Percentiles rank a stretch among this genome's conserved stretches.
phyloP scores from a whole-genome alignment of 37 sponge, comb jelly and placozoan species.

The Tethya wilhelma region DNA sequence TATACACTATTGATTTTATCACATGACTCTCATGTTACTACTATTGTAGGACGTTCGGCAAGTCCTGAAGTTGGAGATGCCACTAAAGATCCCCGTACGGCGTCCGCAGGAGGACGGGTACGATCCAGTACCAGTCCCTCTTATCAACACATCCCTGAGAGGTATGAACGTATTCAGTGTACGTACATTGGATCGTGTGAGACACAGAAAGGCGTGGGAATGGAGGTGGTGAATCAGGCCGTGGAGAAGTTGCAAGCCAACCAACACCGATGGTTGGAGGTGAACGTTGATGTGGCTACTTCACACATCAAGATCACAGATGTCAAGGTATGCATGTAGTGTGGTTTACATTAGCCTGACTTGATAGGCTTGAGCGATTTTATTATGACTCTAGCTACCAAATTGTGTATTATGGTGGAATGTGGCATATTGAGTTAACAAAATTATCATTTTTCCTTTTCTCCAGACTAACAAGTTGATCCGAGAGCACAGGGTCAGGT shows the following conservation, averaged over 20 bases:
- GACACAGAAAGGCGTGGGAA: constrained; percentile 23
- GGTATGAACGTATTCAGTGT: constrained; percentile 24
- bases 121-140: background rate
- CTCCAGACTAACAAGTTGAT: constrained; percentile 43
- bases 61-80: constrained; percentile 1
- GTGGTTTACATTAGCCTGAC: no score
- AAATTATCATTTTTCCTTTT: background rate
- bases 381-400: no score
- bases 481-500: constrained; percentile 63
- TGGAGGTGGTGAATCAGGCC: constrained; percentile 58
- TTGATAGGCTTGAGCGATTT: no score
- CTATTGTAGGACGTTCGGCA: constrained; percentile 6
- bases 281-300: constrained; percentile 55
- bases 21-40: background rate
- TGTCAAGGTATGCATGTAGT: constrained; percentile 28
- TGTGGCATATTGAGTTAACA: background rate
- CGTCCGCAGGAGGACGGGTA: background rate
- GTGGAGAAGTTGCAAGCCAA: constrained; percentile 32
- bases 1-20: background rate
- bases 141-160: background rate
- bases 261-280: constrained; percentile 28
- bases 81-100: background rate
- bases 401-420: background rate
- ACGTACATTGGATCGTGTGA: constrained; percentile 60
- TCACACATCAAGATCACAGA: constrained; percentile 57